Evolutionary conservation across 2,888 invertebrate genomes (phyloP).

Genomic region (Dyspetes luteomarginatus): DNA sequence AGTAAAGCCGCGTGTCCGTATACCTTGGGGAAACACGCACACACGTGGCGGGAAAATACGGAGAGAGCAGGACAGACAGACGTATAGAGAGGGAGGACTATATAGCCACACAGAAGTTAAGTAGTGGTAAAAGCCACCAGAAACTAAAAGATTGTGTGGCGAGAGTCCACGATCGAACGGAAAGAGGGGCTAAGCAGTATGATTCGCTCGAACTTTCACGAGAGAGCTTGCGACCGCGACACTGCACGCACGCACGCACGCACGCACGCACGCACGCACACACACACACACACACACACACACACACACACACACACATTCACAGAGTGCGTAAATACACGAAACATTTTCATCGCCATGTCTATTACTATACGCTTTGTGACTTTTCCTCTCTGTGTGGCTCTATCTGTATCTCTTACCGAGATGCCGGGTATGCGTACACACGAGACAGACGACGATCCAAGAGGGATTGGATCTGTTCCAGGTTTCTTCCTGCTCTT

Average conservation of each 20-base stretch:
- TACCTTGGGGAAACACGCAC: too few relatives aligned
- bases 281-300: not conserved
- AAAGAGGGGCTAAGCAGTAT: not conserved
- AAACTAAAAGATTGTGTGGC: too few relatives aligned
- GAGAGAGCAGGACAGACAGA: too few relatives aligned
- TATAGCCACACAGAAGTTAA: too few relatives aligned
- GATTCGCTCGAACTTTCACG: constrained; percentile 56
- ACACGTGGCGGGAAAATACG: too few relatives aligned
- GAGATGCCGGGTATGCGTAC: not conserved
- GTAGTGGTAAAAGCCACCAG: too few relatives aligned
- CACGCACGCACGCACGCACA: not conserved
- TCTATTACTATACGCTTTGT: not conserved
- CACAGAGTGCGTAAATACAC: not conserved
- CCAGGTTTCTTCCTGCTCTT: constrained; percentile 58
- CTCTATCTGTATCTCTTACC: not conserved
- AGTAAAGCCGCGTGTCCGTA: too few relatives aligned
- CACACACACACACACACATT: not conserved
- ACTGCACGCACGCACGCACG: not conserved
- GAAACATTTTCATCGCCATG: not conserved
- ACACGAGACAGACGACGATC: constrained; percentile 37
- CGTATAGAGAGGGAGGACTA: too few relatives aligned
- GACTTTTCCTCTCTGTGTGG: not conserved
- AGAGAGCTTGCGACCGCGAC: constrained; percentile 38
- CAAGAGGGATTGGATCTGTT: constrained; percentile 56
- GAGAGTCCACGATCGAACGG: not conserved